These are phyloP conservation scores for Stictocephala bisonia DNA, from an alignment of 2,888 invertebrate genomes.

Conservation along the genomic window DNA sequence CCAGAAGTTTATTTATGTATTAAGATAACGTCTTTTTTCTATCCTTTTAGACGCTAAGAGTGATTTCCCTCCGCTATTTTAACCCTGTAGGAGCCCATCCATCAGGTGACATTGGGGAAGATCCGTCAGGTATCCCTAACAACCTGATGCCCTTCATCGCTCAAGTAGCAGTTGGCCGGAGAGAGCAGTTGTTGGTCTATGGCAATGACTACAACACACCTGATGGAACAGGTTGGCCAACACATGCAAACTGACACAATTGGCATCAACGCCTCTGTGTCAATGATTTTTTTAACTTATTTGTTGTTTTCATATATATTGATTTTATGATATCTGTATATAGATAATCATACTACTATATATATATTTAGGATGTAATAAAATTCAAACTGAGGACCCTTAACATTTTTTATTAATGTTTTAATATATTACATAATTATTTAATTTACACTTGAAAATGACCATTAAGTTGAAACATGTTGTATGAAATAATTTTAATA, in stretches of 20 bases:
- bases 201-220: slow-evolving; percentile 88
- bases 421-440: too few species aligned
- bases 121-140: slow-evolving; percentile 90
- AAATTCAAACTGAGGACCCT: too few species aligned
- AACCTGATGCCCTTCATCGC: slow-evolving; percentile 95
- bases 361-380: too few species aligned
- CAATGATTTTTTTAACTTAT: neutral
- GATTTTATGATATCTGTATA: neutral
- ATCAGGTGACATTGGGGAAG: slow-evolving; percentile 91
- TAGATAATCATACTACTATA: too few species aligned
- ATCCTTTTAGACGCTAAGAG: slow-evolving; percentile 79
- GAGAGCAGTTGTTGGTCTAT: slow-evolving; percentile 79
- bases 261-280: neutral
- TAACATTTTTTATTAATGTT: too few species aligned
- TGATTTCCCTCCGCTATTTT: slow-evolving; percentile 89
- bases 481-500: too few species aligned
- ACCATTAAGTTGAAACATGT: too few species aligned
- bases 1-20: too few species aligned
- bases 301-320: neutral
- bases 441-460: too few species aligned
- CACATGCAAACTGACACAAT: neutral
- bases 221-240: slow-evolving; percentile 84
- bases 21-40: too few species aligned
- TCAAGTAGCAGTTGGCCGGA: slow-evolving; percentile 90
- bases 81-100: slow-evolving; percentile 96